Percentiles rank a stretch among this genome's conserved stretches.
phyloP scores from a whole-genome alignment of 2,797 vertebrate genomes.

The Acestrorhynchus altus region DNA sequence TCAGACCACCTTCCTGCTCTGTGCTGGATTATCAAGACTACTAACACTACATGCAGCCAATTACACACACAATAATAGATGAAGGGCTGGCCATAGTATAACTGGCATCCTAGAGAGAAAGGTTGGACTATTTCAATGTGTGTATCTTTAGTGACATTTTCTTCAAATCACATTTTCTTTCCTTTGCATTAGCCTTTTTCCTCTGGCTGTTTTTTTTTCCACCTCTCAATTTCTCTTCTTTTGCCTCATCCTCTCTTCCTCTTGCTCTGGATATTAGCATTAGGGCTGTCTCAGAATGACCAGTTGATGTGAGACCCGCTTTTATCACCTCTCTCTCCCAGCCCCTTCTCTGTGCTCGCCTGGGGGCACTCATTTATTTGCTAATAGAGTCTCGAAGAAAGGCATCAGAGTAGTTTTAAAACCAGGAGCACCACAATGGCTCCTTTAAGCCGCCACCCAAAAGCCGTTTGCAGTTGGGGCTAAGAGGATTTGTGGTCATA shows the following conservation, averaged over 20 bases:
- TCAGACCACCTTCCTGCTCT: slow-evolving; percentile 49
- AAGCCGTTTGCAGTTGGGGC: slow-evolving; percentile 73
- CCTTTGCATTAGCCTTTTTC: slow-evolving; percentile 52
- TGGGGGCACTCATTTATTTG: slow-evolving; percentile 75
- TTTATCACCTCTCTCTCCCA: slow-evolving; percentile 39
- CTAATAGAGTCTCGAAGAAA: slow-evolving; percentile 72
- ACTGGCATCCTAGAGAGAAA: slow-evolving; percentile 52
- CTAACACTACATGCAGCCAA: slow-evolving; percentile 63
- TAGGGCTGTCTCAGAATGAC: slow-evolving; percentile 50
- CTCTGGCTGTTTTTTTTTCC: slow-evolving; percentile 12
- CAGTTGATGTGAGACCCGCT: slow-evolving; percentile 53
- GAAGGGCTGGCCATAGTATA: slow-evolving; percentile 54
- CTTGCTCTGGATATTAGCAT: slow-evolving; percentile 41
- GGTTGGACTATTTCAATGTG: slow-evolving; percentile 29
- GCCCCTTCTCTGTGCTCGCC: slow-evolving; percentile 59
- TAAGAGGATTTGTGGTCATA: slow-evolving; percentile 83
- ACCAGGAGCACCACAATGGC: slow-evolving; percentile 75
- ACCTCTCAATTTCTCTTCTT: neutral
- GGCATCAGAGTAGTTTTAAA: slow-evolving; percentile 79
- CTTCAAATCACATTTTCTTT: slow-evolving; percentile 11
- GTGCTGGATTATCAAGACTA: slow-evolving; percentile 60
- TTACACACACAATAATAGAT: slow-evolving; percentile 63
- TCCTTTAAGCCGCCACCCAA: slow-evolving; percentile 79
- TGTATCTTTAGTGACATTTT: neutral
- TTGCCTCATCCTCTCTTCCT: slow-evolving; percentile 23